Percentiles rank a stretch among this genome's conserved stretches.
phyloP scores from a whole-genome alignment of 1,140 invertebrate genomes.

The Apis laboriosa region DNA sequence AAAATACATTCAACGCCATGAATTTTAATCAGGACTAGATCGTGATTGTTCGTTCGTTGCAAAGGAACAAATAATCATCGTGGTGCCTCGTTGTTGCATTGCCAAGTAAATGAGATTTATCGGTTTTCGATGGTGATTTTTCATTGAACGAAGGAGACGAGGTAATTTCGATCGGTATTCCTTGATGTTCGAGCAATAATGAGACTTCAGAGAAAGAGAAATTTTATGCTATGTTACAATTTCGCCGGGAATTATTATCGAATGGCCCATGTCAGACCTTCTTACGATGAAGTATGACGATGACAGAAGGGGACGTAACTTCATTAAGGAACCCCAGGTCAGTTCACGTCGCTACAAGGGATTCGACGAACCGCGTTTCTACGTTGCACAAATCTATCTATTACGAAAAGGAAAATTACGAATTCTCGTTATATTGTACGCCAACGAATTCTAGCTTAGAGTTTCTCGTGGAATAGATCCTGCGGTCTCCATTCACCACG shows the following conservation, averaged over 20 bases:
- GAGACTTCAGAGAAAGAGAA: neutral
- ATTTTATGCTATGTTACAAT: conserved; percentile 22
- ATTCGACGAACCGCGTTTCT: neutral
- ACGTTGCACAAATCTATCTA: conserved; percentile 8
- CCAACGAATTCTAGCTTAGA: neutral
- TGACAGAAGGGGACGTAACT: conserved; percentile 58
- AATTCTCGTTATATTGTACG: neutral
- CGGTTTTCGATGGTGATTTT: conserved; percentile 55
- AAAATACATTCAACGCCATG: neutral
- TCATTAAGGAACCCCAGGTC: conserved; percentile 68
- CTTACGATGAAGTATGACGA: conserved; percentile 40
- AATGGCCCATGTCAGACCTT: neutral
- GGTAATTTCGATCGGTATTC: conserved; percentile 27
- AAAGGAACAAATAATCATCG: conserved; percentile 24
- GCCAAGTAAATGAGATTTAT: conserved; percentile 1
- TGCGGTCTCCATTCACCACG: conserved; percentile 13
- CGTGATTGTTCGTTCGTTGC: conserved; percentile 7
- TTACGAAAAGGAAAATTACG: neutral
- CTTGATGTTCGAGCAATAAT: conserved; percentile 21
- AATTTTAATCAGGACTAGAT: conserved; percentile 14
- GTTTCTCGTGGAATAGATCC: neutral
- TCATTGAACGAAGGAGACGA: neutral
- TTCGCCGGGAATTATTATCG: conserved; percentile 28
- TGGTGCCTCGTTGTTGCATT: neutral
- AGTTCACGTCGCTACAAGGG: conserved; percentile 38